A percentile compares a stretch with the other conserved stretches of the same genome.
phyloP scores from a whole-genome alignment of 2,888 invertebrate genomes.

The Drosophila greeni region DNA sequence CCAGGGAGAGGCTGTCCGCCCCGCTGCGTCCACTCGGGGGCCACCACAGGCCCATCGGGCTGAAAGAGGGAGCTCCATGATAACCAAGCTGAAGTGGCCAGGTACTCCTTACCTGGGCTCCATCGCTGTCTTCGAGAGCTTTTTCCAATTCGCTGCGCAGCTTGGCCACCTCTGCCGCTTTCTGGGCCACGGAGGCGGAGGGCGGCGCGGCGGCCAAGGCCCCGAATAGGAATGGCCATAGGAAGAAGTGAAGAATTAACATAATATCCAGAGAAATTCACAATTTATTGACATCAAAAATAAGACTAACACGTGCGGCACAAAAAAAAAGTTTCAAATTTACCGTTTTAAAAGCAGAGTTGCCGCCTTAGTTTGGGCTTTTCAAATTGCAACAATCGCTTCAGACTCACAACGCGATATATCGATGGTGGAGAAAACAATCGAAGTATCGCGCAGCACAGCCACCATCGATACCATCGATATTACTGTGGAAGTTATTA shows the following conservation, averaged over 20 bases:
- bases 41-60: constrained; percentile 66
- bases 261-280: background rate
- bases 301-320: constrained; percentile 7
- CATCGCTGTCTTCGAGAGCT: constrained; percentile 61
- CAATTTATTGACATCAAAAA: background rate
- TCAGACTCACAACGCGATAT: too few relatives aligned
- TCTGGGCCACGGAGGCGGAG: background rate
- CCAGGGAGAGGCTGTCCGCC: background rate
- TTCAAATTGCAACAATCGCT: too few relatives aligned
- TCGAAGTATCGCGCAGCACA: too few relatives aligned
- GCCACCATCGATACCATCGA: too few relatives aligned
- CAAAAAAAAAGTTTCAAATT: constrained; percentile 9
- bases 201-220: constrained; percentile 6
- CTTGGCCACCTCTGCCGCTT: constrained; percentile 62
- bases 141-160: constrained; percentile 69
- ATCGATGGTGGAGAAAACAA: too few relatives aligned
- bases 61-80: background rate
- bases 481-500: too few relatives aligned
- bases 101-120: constrained; percentile 28
- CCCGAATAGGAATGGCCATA: constrained; percentile 12
- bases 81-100: background rate
- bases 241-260: constrained; percentile 1
- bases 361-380: background rate
- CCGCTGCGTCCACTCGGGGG: constrained; percentile 73
- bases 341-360: constrained; percentile 9